phyloP scores from a whole-genome alignment of 2,113 vertebrate genomes.

The Charadrius vociferus region DNA sequence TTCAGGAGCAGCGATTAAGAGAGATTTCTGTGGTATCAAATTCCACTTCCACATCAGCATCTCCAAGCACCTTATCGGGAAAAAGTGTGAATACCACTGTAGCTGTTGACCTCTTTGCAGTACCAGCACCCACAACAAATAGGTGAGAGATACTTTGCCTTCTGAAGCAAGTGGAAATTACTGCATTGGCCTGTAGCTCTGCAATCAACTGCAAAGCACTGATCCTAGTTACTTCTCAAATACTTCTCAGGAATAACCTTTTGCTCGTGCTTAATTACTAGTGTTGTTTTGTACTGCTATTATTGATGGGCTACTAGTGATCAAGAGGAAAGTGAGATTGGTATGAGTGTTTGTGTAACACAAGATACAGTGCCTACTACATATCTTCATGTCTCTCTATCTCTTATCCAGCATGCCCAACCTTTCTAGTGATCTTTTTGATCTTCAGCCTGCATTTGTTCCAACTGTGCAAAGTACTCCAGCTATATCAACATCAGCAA shows the following conservation, averaged over 20 bases:
- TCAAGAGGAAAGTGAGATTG: neutral
- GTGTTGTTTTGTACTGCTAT: neutral
- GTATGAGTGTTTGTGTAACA: rapidly evolving
- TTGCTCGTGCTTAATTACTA: neutral
- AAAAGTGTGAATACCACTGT: slow-evolving; percentile 84
- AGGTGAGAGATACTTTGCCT: slow-evolving; percentile 71
- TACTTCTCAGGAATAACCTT: neutral
- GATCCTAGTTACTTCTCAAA: neutral
- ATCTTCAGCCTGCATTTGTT: slow-evolving; percentile 87
- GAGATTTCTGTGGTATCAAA: slow-evolving; percentile 84
- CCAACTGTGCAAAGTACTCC: slow-evolving; percentile 88
- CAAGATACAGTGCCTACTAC: neutral
- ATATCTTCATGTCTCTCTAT: neutral
- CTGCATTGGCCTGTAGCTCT: neutral
- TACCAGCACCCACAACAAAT: slow-evolving; percentile 83
- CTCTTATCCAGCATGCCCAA: slow-evolving; percentile 84
- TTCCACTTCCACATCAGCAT: slow-evolving; percentile 80
- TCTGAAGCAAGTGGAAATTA: neutral
- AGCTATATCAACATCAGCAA: slow-evolving; percentile 84
- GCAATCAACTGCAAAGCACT: neutral
- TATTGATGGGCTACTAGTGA: neutral
- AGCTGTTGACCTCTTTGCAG: slow-evolving; percentile 84
- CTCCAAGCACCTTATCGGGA: slow-evolving; percentile 88
- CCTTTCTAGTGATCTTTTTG: slow-evolving; percentile 89
- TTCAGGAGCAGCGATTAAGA: slow-evolving; percentile 86